phyloP scores from a whole-genome alignment of 2,797 vertebrate genomes.

The Tragelaphus eurycerus region DNA sequence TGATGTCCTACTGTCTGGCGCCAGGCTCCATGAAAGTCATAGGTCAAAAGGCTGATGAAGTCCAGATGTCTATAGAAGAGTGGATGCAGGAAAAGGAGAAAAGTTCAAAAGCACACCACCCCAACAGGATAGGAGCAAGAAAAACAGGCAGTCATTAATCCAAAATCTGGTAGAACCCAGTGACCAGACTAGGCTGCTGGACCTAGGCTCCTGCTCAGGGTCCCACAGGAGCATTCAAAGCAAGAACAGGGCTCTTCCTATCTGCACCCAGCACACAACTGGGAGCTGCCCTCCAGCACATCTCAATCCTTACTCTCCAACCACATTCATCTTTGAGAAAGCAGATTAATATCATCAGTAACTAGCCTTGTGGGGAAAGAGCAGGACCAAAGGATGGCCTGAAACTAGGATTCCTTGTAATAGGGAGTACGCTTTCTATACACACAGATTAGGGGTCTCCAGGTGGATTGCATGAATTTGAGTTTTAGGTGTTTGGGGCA shows the following conservation, averaged over 20 bases:
- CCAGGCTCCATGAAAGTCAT: constrained; percentile 85
- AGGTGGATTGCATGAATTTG: fast-evolving
- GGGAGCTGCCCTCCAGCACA: background rate
- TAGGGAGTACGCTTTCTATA: background rate
- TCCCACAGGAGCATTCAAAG: background rate
- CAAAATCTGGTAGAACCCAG: background rate
- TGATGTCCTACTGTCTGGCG: constrained; percentile 84
- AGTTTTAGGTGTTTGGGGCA: background rate
- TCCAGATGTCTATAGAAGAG: constrained; percentile 84
- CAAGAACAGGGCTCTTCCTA: background rate
- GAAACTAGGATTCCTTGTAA: background rate
- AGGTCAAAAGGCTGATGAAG: constrained; percentile 88
- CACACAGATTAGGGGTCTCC: fast-evolving
- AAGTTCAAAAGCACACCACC: background rate
- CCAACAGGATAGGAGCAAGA: background rate
- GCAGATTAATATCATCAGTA: background rate
- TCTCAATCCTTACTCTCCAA: too few species aligned
- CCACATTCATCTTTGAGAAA: background rate
- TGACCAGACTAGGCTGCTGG: background rate
- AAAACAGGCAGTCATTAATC: background rate
- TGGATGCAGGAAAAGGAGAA: fast-evolving
- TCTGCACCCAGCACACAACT: fast-evolving
- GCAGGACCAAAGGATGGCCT: background rate
- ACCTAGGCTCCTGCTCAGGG: background rate
- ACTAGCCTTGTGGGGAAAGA: background rate